A percentile compares a stretch with the other conserved stretches of the same genome.
Evolutionary conservation across 2,888 invertebrate genomes (phyloP).

Genomic region (Bellardia bayeri): DNA sequence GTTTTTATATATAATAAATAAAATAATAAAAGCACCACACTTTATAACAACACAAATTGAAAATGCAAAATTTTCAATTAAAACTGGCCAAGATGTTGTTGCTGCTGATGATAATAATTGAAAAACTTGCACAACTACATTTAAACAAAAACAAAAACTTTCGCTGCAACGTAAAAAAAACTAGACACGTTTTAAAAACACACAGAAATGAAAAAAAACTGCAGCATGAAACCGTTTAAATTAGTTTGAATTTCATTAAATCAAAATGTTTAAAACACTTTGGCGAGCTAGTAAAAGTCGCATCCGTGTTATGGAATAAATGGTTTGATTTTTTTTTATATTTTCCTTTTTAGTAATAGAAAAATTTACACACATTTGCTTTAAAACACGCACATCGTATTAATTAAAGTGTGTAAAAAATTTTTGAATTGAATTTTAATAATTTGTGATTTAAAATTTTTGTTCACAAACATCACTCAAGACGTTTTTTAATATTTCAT

Average conservation of each 20-base stretch:
- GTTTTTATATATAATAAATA: neutral
- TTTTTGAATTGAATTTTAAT: too few relatives aligned
- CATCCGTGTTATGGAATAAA: conserved; percentile 43
- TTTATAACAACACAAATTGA: conserved; percentile 17
- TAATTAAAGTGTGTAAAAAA: too few relatives aligned
- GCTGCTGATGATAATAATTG: neutral
- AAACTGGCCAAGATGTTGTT: conserved; percentile 48
- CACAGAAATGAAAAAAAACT: neutral
- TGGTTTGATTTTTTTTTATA: neutral
- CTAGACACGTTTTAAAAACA: conserved; percentile 33
- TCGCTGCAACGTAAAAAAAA: conserved; percentile 52
- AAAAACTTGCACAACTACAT: conserved; percentile 44
- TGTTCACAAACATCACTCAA: too few relatives aligned
- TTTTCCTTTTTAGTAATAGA: neutral
- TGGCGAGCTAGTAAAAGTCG: neutral
- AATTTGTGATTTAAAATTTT: too few relatives aligned
- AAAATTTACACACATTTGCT: conserved; percentile 30
- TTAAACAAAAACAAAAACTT: conserved; percentile 52
- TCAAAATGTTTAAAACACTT: conserved; percentile 53
- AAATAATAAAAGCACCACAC: conserved; percentile 2
- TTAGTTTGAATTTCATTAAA: conserved; percentile 34
- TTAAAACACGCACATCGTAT: neutral
- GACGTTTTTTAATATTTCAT: too few relatives aligned
- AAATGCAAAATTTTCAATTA: conserved; percentile 43
- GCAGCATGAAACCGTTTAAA: conserved; percentile 48